Percentiles rank a stretch among this genome's conserved stretches.
phyloP scores from a whole-genome alignment of 2,113 vertebrate genomes.

The Synchiropus splendidus region DNA sequence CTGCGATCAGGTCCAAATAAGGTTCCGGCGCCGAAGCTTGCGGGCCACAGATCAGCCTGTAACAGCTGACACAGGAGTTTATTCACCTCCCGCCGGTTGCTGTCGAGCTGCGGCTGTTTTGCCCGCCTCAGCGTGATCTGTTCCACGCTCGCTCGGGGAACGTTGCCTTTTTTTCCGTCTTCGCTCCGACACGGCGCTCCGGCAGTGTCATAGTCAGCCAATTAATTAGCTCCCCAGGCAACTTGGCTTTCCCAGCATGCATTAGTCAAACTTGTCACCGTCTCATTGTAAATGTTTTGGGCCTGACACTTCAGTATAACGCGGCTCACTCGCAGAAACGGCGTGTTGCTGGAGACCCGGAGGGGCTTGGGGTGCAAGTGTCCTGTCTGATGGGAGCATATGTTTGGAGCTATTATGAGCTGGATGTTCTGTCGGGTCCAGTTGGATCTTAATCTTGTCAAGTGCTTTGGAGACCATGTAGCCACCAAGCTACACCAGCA shows the following conservation, averaged over 20 bases:
- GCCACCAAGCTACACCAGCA: no score
- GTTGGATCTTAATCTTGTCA: no score
- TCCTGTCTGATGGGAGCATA: no score
- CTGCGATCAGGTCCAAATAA: constrained; percentile 2
- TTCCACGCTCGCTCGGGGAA: constrained; percentile 16
- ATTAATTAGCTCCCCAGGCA: constrained; percentile 50
- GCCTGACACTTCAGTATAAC: constrained; percentile 29
- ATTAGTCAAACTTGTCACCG: constrained; percentile 34
- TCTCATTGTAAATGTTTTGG: constrained; percentile 37
- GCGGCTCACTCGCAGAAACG: constrained; percentile 3
- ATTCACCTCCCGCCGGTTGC: constrained; percentile 26
- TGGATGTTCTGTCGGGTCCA: no score
- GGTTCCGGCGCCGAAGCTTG: constrained; percentile 2
- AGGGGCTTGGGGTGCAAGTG: no score
- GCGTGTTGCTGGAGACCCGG: no score
- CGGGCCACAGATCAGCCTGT: constrained; percentile 6
- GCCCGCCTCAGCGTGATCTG: no score
- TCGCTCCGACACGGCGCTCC: constrained; percentile 28
- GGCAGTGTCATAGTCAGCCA: constrained; percentile 40
- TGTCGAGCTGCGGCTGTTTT: constrained; percentile 10
- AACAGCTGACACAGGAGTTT: constrained; percentile 24
- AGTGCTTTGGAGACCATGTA: no score
- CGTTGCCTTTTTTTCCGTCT: constrained; percentile 14
- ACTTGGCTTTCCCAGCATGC: constrained; percentile 50
- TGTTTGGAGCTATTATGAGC: no score